These are phyloP conservation scores for Trissolcus japonicus DNA, from an alignment of 2,888 invertebrate genomes.

Conservation along the genomic window DNA sequence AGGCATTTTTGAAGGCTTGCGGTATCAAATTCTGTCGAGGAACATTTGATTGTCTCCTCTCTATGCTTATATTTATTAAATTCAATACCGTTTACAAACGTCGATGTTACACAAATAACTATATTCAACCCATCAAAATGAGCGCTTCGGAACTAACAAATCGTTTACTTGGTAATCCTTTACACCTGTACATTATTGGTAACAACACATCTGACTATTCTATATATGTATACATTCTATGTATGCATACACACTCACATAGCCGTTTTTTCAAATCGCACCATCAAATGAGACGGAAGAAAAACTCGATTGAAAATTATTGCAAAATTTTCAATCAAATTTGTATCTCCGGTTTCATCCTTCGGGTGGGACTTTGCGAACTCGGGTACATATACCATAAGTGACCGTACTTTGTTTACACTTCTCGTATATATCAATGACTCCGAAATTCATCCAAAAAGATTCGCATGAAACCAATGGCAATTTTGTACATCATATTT, in stretches of 20 bases:
- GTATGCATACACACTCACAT: constrained; percentile 21
- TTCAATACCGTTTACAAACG: constrained; percentile 54
- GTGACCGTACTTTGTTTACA: constrained; percentile 16
- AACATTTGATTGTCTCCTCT: constrained; percentile 42
- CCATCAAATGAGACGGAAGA: no score
- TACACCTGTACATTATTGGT: constrained; percentile 59
- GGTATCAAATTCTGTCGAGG: constrained; percentile 60
- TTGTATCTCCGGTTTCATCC: neutral
- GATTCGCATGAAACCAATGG: constrained; percentile 8
- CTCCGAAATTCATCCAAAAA: constrained; percentile 25
- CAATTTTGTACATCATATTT: constrained; percentile 49
- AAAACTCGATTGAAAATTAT: no score
- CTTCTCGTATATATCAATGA: constrained; percentile 35
- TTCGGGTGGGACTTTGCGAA: neutral
- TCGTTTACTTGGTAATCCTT: constrained; percentile 44
- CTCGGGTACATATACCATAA: constrained; percentile 10
- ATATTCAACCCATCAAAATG: constrained; percentile 49
- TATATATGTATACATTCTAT: constrained; percentile 44
- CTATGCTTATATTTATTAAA: constrained; percentile 49
- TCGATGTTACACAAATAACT: constrained; percentile 54
- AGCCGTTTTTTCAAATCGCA: neutral
- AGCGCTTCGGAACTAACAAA: constrained; percentile 45
- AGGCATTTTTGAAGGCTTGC: constrained; percentile 62
- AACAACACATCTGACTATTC: constrained; percentile 56
- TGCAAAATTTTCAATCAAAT: neutral